Conservation (phyloP, 2,888 invertebrate genomes). For the Embidobia sp. region DNA sequence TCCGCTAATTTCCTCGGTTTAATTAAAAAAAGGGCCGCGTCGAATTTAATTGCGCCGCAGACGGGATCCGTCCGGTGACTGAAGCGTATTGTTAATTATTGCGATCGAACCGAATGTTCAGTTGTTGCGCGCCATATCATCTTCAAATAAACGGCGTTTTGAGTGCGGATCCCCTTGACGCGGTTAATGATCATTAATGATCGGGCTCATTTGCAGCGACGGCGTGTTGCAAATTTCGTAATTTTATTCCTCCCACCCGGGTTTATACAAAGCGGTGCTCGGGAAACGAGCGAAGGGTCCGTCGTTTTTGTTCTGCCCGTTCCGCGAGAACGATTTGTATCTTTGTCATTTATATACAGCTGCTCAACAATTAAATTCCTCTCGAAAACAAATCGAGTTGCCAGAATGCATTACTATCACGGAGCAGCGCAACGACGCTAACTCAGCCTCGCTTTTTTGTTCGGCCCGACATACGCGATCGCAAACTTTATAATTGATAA, state of each 20-base stretch:
- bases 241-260: conserved; percentile 51
- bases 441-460: conserved; percentile 24
- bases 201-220: conserved; percentile 46
- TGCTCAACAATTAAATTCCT: conserved; percentile 62
- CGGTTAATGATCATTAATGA: conserved; percentile 56
- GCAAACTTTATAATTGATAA: conserved; percentile 44
- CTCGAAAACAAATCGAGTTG: conserved; percentile 58
- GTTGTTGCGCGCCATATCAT: too few relatives aligned
- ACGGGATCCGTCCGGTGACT: background rate
- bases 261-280: conserved; percentile 25
- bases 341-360: conserved; percentile 62
- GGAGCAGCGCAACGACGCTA: conserved; percentile 27
- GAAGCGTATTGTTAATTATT: conserved; percentile 21
- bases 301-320: conserved; percentile 48
- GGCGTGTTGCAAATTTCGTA: conserved; percentile 54
- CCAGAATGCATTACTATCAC: conserved; percentile 38
- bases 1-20: conserved; percentile 15
- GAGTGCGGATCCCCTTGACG: conserved; percentile 19
- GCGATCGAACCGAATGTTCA: background rate
- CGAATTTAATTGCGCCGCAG: conserved; percentile 21
- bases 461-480: conserved; percentile 7
- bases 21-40: conserved; percentile 37
- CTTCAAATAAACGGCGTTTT: conserved; percentile 6
- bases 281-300: conserved; percentile 32
- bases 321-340: conserved; percentile 60